These are phyloP conservation scores for Columba guinea DNA, from an alignment of 2,797 vertebrate genomes.

Conservation along the genomic window DNA sequence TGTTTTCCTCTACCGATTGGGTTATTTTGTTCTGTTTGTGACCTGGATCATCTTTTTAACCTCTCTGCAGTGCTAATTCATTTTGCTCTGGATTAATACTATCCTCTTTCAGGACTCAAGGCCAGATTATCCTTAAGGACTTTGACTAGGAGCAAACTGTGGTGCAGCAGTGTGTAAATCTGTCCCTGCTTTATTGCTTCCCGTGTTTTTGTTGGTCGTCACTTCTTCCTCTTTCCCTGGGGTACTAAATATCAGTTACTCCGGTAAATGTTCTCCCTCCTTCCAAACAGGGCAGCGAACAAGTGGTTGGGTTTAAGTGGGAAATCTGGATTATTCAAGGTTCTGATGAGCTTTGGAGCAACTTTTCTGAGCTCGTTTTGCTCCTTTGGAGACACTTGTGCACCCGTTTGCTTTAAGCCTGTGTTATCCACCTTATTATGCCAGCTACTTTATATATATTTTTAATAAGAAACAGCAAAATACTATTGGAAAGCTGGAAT, in stretches of 20 bases:
- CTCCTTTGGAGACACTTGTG: neutral
- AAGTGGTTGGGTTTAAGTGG: neutral
- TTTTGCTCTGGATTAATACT: conserved; percentile 33
- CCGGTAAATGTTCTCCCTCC: neutral
- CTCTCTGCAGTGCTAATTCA: neutral
- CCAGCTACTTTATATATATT: neutral
- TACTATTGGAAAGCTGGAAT: neutral
- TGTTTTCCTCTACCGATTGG: neutral
- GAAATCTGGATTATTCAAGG: neutral
- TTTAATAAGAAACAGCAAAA: neutral
- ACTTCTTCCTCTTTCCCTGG: neutral
- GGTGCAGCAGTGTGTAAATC: neutral
- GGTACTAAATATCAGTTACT: too few relatives aligned
- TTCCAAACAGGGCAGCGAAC: neutral
- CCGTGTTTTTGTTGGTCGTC: neutral
- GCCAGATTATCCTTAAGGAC: conserved; percentile 2
- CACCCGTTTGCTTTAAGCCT: neutral
- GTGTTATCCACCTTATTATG: neutral
- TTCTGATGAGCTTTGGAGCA: neutral
- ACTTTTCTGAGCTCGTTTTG: neutral
- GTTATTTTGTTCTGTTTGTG: neutral
- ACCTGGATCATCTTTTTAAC: neutral
- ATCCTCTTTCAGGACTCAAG: conserved; percentile 23
- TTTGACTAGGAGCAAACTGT: neutral
- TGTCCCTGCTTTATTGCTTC: neutral